Evolutionary conservation across 2,113 vertebrate species (phyloP), one percentile per base, ranked within the genome.

Genomic region (Toxotes chatareus): DNA sequence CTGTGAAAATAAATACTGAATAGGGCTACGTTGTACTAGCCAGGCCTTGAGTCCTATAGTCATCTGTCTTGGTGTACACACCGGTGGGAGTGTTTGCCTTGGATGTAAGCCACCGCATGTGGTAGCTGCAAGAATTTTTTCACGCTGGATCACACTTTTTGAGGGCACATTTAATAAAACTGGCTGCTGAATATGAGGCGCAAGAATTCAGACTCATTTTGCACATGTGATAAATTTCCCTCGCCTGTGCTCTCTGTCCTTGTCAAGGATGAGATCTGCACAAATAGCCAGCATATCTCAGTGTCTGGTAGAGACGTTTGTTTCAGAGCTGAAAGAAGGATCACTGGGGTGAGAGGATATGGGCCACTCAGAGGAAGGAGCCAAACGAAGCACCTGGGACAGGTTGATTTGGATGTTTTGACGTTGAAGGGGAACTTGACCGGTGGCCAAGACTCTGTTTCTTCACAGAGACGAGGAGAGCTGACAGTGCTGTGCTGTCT

Each of bases 1-100:
- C 96, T 96, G 89, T 84, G 95, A 97, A 97, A 97, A 97, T 97
- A 97, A 97, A 97, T 94, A 96, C 91, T 93, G 95, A 96, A 96
- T 95, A 95, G 95, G 93, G 95, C 92, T 89, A 94, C 89, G 96
- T 94, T 95, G 93, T 94, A 94, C 94, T 94, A 95, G 96, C 90
- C 88, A 92, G 95, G 92, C 92, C 91, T 93, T 68, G 75, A 91
- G 94, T 94, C 93, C 92, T 88, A 80, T 66, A 83, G 93, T 94
- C 93, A 90, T 96, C 96, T 95, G 95, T 95, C 96, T 96, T 95
- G 93, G 95, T 95, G 94, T 92, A 95, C 94, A 92, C 93, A 96
- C 94, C 95, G 94, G 93, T 94, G 93, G 92, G 95, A 96, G 94
- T 97, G 95, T 98, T 98, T 97, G 84, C 85, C 89, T 97, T 99